Evolutionary conservation across 1,140 invertebrate genomes (phyloP).

Genomic region (Physella acuta): DNA sequence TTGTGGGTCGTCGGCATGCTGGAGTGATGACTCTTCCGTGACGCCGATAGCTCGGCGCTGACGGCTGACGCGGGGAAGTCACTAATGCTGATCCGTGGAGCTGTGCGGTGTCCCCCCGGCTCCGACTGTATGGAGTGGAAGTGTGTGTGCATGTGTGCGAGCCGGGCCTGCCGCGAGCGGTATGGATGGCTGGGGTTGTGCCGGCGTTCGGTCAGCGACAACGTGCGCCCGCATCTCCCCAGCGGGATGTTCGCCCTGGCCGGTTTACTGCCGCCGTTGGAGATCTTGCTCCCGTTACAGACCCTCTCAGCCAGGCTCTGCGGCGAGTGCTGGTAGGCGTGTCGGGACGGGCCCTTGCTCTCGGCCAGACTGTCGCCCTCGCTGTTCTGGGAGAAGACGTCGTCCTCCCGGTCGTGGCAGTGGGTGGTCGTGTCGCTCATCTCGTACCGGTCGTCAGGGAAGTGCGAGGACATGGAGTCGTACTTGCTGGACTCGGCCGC

Average conservation of each 20-base stretch:
- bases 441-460: slow-evolving; percentile 42
- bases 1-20: not conserved
- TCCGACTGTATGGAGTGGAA: slow-evolving; percentile 24
- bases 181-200: slow-evolving; percentile 6
- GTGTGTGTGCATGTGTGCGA: slow-evolving; percentile 14
- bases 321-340: slow-evolving; percentile 12
- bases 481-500: slow-evolving; percentile 41
- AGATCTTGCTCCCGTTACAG: slow-evolving; percentile 7
- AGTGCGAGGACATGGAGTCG: slow-evolving; percentile 52
- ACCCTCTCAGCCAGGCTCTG: slow-evolving; percentile 16
- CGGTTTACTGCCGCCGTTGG: slow-evolving; percentile 3
- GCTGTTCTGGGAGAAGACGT: slow-evolving; percentile 35
- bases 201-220: slow-evolving; percentile 12
- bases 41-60: not conserved
- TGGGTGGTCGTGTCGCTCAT: slow-evolving; percentile 49
- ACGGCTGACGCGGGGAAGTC: not conserved
- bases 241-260: not conserved
- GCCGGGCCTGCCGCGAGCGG: slow-evolving; percentile 11
- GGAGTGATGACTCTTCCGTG: not conserved
- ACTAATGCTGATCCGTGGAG: slow-evolving; percentile 5
- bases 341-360: not conserved
- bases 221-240: slow-evolving; percentile 3
- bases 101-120: slow-evolving; percentile 2
- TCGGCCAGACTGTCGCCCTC: slow-evolving; percentile 27
- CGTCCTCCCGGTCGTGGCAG: slow-evolving; percentile 35